Evolutionary conservation across 2,888 invertebrate genomes (phyloP).

Genomic region (Rhamphomyia laevipes): DNA sequence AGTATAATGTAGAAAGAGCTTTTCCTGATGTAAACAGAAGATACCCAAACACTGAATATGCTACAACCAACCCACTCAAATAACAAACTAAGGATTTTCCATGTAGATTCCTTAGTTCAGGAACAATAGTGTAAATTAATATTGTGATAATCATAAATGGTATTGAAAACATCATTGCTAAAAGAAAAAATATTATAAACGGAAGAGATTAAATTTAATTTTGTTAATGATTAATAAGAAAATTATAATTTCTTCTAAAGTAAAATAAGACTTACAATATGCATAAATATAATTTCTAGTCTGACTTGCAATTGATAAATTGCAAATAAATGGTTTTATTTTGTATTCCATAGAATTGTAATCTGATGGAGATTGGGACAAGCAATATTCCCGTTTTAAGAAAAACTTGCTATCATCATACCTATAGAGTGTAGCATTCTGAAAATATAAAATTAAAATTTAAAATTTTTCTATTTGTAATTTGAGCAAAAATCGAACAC

Average conservation of each 20-base stretch:
- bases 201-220: not conserved
- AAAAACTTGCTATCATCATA: not conserved
- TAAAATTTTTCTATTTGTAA: not conserved
- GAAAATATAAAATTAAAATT: not conserved
- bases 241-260: no score
- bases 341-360: no score
- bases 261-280: no score
- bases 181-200: not conserved
- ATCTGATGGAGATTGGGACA: not conserved
- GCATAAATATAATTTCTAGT: no score
- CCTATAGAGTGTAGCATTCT: slow-evolving; percentile 4
- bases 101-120: slow-evolving; percentile 11
- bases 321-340: no score
- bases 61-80: slow-evolving; percentile 9
- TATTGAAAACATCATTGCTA: slow-evolving; percentile 6
- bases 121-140: slow-evolving; percentile 4
- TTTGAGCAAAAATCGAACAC: not conserved
- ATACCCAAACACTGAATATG: slow-evolving; percentile 5
- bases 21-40: not conserved
- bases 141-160: slow-evolving; percentile 6
- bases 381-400: slow-evolving; percentile 7
- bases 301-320: no score
- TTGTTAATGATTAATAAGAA: no score
- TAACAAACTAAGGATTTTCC: slow-evolving; percentile 14
- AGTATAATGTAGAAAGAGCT: not conserved